Percentiles rank a stretch among this genome's conserved stretches.
Evolutionary conservation across 2,797 vertebrate species (phyloP).

Genomic region (Tapirus indicus): DNA sequence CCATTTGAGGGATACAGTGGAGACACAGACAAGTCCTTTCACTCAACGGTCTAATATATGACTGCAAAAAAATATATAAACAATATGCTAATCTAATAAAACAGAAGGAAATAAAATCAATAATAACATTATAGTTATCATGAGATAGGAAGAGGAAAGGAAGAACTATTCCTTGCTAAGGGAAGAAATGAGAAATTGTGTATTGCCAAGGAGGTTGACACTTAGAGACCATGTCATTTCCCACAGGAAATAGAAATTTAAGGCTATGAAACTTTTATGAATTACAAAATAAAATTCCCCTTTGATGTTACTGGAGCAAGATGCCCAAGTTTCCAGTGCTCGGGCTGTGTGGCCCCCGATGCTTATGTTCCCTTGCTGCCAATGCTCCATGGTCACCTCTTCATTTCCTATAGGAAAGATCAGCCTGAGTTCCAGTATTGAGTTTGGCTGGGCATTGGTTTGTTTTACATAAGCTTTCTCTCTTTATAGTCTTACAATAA

Average conservation of each 20-base stretch:
- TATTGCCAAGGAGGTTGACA: background rate
- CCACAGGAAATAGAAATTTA: background rate
- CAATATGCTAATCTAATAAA: background rate
- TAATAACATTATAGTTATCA: background rate
- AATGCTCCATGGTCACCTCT: rapidly evolving
- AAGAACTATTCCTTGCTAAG: background rate
- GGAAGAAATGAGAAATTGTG: background rate
- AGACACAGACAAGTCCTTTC: background rate
- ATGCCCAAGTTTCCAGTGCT: rapidly evolving
- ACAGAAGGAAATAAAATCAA: background rate
- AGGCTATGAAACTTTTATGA: background rate
- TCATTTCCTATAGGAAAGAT: background rate
- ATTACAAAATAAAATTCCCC: background rate
- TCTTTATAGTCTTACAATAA: background rate
- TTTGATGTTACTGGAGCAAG: background rate
- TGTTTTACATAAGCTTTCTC: background rate
- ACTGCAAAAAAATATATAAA: background rate
- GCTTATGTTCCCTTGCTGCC: rapidly evolving
- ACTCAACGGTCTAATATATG: background rate
- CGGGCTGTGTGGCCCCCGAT: rapidly evolving
- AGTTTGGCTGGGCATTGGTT: background rate
- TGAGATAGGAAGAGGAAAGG: background rate
- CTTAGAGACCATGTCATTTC: background rate
- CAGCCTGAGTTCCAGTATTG: background rate
- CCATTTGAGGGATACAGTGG: background rate